A percentile compares a stretch with the other conserved stretches of the same genome.
Evolutionary conservation across 64 coral and sea anemone species (phyloP).

Genomic region (Pocillopora verrucosa): DNA sequence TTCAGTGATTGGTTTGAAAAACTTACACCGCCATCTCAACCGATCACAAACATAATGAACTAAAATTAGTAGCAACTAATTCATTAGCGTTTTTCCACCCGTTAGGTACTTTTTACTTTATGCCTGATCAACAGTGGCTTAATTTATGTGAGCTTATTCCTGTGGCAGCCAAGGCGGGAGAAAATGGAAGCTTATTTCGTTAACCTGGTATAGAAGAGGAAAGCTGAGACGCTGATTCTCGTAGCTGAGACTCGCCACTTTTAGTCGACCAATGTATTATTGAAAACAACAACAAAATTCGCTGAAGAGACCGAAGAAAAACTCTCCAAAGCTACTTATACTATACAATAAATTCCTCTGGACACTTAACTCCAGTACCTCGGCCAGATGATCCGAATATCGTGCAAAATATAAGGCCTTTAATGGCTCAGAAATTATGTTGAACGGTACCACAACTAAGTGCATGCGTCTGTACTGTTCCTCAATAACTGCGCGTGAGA

Average conservation of each 20-base stretch:
- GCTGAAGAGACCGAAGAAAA: neutral
- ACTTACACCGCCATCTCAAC: too few species aligned
- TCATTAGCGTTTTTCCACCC: too few species aligned
- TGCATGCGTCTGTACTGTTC: constrained; percentile 14
- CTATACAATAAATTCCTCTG: neutral
- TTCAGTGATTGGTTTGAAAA: too few species aligned
- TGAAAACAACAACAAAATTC: neutral
- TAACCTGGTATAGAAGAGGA: neutral
- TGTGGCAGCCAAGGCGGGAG: too few species aligned
- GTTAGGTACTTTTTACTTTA: too few species aligned
- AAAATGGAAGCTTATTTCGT: neutral
- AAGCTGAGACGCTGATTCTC: neutral
- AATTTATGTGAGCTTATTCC: too few species aligned
- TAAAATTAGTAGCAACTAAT: too few species aligned
- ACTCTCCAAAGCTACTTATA: neutral
- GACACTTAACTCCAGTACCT: neutral
- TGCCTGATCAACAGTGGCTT: too few species aligned
- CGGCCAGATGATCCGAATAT: neutral
- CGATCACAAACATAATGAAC: too few species aligned
- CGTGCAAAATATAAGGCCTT: neutral
- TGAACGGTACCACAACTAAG: neutral
- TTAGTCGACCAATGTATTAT: neutral
- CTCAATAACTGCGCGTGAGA: neutral
- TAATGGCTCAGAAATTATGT: neutral
- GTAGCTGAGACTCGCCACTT: neutral